phyloP scores from a whole-genome alignment of 2,888 invertebrate species.

The Ephialtes manifestator region DNA sequence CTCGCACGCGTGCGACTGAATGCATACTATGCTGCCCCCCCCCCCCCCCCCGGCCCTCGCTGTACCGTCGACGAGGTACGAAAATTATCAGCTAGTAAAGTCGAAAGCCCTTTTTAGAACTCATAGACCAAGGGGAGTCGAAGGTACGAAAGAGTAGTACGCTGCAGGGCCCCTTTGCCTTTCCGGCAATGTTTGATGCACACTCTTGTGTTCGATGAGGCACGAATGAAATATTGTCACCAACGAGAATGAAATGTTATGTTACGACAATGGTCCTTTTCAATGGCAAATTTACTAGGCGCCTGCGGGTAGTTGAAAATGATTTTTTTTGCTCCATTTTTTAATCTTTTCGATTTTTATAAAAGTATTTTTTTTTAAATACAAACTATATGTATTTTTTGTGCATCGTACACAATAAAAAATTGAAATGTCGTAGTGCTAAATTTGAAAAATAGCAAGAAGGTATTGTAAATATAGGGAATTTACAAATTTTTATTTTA shows the following conservation, averaged over 20 bases:
- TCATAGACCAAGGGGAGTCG: slow-evolving; percentile 30
- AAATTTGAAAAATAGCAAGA: too few species aligned
- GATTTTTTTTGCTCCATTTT: too few species aligned
- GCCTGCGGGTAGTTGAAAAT: background rate
- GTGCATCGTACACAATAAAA: too few species aligned
- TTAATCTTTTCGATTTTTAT: background rate
- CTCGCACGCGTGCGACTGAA: slow-evolving; percentile 63
- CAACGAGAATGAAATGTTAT: slow-evolving; percentile 35
- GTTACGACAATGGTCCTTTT: background rate
- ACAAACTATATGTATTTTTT: too few species aligned
- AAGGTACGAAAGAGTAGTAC: slow-evolving; percentile 8
- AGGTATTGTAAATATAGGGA: too few species aligned
- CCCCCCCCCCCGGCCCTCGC: too few species aligned
- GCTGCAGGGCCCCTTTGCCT: slow-evolving; percentile 34
- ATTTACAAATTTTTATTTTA: too few species aligned
- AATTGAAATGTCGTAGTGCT: too few species aligned
- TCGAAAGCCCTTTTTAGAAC: slow-evolving; percentile 70
- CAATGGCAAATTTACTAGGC: slow-evolving; percentile 2
- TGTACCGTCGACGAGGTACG: slow-evolving; percentile 65
- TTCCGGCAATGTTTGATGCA: slow-evolving; percentile 12
- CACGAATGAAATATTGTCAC: slow-evolving; percentile 74
- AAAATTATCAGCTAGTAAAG: slow-evolving; percentile 77
- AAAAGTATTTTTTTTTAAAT: background rate
- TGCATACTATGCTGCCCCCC: slow-evolving; percentile 39
- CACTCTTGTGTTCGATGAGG: slow-evolving; percentile 69